Conservation (phyloP, 2,888 invertebrate species). For the Sminthurinus aureus region DNA sequence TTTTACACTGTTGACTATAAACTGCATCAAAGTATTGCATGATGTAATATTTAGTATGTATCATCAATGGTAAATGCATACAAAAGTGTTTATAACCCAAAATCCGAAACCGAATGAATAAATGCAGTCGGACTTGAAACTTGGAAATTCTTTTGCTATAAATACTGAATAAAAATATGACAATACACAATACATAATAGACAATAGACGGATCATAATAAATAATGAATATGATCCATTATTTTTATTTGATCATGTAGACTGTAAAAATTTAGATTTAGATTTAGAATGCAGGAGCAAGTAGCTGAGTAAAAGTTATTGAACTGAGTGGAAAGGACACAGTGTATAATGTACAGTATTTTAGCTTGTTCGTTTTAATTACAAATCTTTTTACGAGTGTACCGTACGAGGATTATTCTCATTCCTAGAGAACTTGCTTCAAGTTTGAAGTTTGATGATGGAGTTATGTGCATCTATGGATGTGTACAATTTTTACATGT, state of each 20-base stretch:
- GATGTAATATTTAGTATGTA: not conserved
- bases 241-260: not conserved
- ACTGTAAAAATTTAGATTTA: no score
- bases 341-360: no score
- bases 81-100: no score
- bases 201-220: not conserved
- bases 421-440: no score
- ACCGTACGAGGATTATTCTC: no score
- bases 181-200: not conserved
- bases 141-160: not conserved
- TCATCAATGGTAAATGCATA: no score
- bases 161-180: not conserved
- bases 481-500: not conserved
- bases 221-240: not conserved
- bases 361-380: no score
- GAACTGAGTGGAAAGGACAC: not conserved
- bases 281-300: no score
- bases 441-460: no score
- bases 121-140: not conserved
- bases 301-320: not conserved
- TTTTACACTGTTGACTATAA: not conserved
- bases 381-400: no score
- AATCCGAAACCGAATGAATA: not conserved
- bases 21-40: slow-evolving; percentile 5
- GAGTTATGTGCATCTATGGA: not conserved